Conservation (phyloP, 1,140 invertebrate species). For the Drosophila orosa region DNA sequence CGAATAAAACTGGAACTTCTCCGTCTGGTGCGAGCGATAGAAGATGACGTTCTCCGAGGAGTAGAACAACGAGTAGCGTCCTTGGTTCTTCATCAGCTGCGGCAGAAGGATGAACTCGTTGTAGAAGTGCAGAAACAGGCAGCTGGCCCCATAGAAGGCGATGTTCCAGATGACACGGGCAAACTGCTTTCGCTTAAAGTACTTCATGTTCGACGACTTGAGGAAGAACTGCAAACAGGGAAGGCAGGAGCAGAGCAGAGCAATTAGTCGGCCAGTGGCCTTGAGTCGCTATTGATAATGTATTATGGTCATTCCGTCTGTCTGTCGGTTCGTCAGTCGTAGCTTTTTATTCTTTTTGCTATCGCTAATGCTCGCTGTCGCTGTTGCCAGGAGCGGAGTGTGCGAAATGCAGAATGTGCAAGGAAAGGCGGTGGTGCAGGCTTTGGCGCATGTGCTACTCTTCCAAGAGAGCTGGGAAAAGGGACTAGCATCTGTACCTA, state of each 20-base stretch:
- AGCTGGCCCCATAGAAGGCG: conserved; percentile 76
- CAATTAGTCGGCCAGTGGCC: conserved; percentile 45
- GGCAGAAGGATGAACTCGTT: conserved; percentile 82
- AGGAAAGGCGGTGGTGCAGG: neutral
- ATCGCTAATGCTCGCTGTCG: conserved; percentile 13
- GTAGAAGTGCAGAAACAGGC: conserved; percentile 77
- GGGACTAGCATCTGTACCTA: neutral
- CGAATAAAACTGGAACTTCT: conserved; percentile 82
- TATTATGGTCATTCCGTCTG: conserved; percentile 4
- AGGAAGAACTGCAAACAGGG: conserved; percentile 69
- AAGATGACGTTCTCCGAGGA: conserved; percentile 81
- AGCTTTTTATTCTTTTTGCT: conserved; percentile 19
- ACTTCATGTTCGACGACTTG: conserved; percentile 76
- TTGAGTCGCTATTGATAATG: conserved; percentile 20
- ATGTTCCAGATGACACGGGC: conserved; percentile 81
- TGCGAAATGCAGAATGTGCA: neutral
- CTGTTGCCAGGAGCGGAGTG: conserved; percentile 1
- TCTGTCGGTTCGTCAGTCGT: neutral
- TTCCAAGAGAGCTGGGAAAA: neutral
- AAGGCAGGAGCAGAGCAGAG: neutral
- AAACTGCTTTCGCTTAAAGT: conserved; percentile 80
- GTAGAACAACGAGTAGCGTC: conserved; percentile 77
- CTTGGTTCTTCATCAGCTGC: conserved; percentile 76
- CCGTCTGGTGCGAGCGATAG: conserved; percentile 77
- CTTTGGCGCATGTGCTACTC: conserved; percentile 2